These are phyloP conservation scores for Pomacea maculata DNA, from an alignment of 1,140 invertebrate species.

Conservation along the genomic window DNA sequence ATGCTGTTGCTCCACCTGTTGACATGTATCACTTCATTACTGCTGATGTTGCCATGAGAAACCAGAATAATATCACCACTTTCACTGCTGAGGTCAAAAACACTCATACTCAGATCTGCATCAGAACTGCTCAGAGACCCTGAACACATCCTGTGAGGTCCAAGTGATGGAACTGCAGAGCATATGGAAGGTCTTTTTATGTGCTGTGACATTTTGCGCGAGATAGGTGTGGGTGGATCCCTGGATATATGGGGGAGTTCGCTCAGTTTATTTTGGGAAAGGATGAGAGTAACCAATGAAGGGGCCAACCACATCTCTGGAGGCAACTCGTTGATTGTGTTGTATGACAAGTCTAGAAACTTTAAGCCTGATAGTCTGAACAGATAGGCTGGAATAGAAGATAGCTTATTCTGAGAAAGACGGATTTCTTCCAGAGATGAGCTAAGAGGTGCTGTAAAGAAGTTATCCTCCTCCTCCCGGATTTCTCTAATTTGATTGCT, in stretches of 20 bases:
- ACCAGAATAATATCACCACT: background rate
- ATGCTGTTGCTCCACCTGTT: slow-evolving; percentile 26
- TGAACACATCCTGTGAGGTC: background rate
- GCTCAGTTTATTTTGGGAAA: slow-evolving; percentile 87
- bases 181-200: background rate
- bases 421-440: slow-evolving; percentile 89
- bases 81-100: slow-evolving; percentile 10
- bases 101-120: background rate
- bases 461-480: slow-evolving; percentile 61
- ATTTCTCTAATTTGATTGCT: slow-evolving; percentile 86
- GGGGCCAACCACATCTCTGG: slow-evolving; percentile 82
- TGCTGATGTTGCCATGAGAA: slow-evolving; percentile 5
- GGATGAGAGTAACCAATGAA: slow-evolving; percentile 79
- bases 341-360: slow-evolving; percentile 91
- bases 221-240: slow-evolving; percentile 12
- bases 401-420: slow-evolving; percentile 87
- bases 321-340: slow-evolving; percentile 88
- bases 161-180: background rate
- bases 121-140: slow-evolving; percentile 22
- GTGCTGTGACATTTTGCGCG: background rate
- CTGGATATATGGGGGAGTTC: slow-evolving; percentile 73
- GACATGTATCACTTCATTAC: slow-evolving; percentile 24
- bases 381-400: slow-evolving; percentile 80
- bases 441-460: slow-evolving; percentile 45
- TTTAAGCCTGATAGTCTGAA: slow-evolving; percentile 83